These are phyloP conservation scores for Aptenodytes forsteri DNA, from an alignment of 2,113 vertebrate genomes.

Conservation along the genomic window DNA sequence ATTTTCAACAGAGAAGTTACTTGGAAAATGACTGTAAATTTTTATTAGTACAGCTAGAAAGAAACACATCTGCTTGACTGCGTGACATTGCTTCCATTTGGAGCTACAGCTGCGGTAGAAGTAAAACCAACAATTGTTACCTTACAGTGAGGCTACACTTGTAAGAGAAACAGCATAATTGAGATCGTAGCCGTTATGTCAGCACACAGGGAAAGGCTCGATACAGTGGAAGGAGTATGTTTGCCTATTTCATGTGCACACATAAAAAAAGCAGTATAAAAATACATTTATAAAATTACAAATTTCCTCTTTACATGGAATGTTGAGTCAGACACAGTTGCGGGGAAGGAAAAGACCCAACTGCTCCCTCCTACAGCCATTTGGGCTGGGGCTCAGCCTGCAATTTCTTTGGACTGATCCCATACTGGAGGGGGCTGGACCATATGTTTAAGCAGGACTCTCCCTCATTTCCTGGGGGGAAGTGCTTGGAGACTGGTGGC, in stretches of 20 bases:
- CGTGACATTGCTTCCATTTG: not conserved
- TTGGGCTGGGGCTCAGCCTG: not conserved
- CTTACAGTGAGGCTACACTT: not conserved
- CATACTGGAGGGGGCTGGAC: not conserved
- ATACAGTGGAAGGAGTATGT: not conserved
- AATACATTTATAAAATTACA: slow-evolving; percentile 79
- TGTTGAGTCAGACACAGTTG: slow-evolving; percentile 44
- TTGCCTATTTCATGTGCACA: slow-evolving; percentile 22
- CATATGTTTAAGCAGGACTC: not conserved
- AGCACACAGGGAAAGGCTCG: not conserved
- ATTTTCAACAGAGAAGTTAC: not conserved
- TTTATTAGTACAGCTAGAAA: slow-evolving; percentile 54
- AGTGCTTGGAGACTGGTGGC: not conserved
- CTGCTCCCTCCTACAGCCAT: not conserved
- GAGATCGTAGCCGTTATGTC: not conserved
- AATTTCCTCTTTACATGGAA: slow-evolving; percentile 67
- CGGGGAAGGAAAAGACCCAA: not conserved
- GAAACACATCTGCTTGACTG: not conserved
- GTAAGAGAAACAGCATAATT: not conserved
- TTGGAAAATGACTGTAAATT: slow-evolving; percentile 22
- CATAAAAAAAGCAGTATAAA: slow-evolving; percentile 78
- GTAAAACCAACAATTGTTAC: not conserved
- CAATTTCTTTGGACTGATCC: not conserved
- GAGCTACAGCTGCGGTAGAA: not conserved
- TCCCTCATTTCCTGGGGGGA: not conserved